Conservation (phyloP, 2,797 vertebrate genomes). For the Acanthiza pusilla region DNA sequence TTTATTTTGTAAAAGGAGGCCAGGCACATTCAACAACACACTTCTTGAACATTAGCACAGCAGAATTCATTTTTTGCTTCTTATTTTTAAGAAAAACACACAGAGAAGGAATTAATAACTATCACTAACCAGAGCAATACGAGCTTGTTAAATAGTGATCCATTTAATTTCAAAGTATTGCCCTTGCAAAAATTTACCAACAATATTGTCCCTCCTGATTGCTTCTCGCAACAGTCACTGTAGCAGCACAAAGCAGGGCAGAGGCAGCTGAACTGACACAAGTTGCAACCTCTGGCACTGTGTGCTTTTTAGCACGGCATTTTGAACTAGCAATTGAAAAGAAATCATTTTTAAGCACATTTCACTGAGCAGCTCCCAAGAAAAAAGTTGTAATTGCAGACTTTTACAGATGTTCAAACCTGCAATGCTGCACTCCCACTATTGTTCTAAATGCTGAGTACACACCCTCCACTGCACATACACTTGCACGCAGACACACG, state of each 20-base stretch:
- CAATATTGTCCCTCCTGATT: neutral
- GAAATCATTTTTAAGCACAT: neutral
- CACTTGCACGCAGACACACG: neutral
- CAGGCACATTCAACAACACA: neutral
- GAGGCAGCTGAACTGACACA: neutral
- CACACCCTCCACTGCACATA: neutral
- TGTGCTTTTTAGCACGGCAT: neutral
- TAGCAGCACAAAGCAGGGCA: neutral
- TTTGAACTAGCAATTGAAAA: neutral
- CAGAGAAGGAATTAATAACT: conserved; percentile 25
- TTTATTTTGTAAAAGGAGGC: neutral
- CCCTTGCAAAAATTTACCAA: neutral
- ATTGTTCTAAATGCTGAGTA: conserved; percentile 27
- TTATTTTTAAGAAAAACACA: conserved; percentile 6
- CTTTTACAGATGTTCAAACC: neutral
- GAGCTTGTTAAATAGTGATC: neutral
- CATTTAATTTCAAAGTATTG: conserved; percentile 1
- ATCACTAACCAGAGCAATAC: neutral
- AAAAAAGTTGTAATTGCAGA: neutral
- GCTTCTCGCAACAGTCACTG: neutral
- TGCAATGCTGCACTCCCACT: conserved; percentile 32
- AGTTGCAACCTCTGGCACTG: neutral
- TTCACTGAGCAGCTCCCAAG: neutral
- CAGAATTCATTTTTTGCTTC: conserved; percentile 35
- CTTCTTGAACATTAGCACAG: conserved; percentile 5